Base-by-base conservation (phyloP, 2,113 vertebrate genomes). In the Irena cyanogastra region DNA sequence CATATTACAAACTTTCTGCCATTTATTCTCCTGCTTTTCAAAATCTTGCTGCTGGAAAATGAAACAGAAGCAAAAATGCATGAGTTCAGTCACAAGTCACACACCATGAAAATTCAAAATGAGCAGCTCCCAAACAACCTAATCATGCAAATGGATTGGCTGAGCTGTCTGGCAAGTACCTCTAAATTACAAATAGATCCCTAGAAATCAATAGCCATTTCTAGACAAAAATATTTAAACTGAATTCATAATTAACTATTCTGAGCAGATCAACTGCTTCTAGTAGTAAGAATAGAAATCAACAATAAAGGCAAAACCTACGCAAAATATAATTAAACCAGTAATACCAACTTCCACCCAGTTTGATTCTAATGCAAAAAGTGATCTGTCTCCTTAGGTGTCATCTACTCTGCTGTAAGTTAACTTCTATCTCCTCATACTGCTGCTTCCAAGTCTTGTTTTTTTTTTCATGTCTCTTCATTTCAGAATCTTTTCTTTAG, bases 131-230 rank as follows among this genome's bases (percentile, higher is more conserved):
- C 41, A 85, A 72, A 60, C 31, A 79, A 72, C 14, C 20, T 69
- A 80, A 88, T 88, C 53, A 88, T 45, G 20, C 45, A 93, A 93
- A 93, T 18, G 2, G 13, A 69, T 61, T 65, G 59, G 70, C 61
- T 50, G 63, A 90, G 82, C 70, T 87, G n/a, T 23, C 66, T 69
- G n/a, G 63, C 57, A 90, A 79, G 31, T 22, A 3, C 59, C 47
- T 63, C 18, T 41, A 92, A 90, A 69, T 88, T 65, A 94, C 28
- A 49, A 64, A 90, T 7, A 90, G 57, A 72, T 57, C 31, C 68
- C 59, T 50, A 54, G 63, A 90, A 97, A 92, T 93, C 75, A 88
- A 93, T 45, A 83, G 50, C 17, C 26, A 50, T 90, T 93, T 85
- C 77, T 52, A 68, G 91, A 68, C 39, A 91, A 82, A 95, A 90